A percentile compares a stretch with the other conserved stretches of the same genome.
Conservation (phyloP, 2,888 invertebrate genomes). For the Arrhopalites spinosus region DNA sequence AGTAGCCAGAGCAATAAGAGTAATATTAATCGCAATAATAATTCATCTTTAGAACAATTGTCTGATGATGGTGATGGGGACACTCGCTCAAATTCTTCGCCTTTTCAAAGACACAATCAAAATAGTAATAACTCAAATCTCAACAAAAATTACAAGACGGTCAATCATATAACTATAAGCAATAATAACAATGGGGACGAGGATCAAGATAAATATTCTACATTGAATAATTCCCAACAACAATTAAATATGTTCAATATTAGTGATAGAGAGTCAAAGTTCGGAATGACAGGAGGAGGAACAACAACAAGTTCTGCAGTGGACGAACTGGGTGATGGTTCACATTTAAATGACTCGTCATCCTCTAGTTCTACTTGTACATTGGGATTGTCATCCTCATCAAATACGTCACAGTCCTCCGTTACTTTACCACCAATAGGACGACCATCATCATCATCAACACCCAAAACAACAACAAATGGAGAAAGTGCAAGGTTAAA, state of each 20-base stretch:
- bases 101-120: neutral
- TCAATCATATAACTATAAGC: conserved; percentile 3
- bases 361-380: conserved; percentile 4
- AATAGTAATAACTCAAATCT: conserved; percentile 5
- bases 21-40: neutral
- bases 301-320: too few species aligned
- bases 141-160: neutral
- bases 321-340: conserved; percentile 9
- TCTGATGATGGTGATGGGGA: neutral
- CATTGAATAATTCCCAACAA: neutral
- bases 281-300: too few species aligned
- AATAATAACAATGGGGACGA: conserved; percentile 9
- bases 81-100: too few species aligned
- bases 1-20: neutral
- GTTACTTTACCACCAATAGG: neutral
- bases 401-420: neutral
- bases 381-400: conserved; percentile 4
- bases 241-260: neutral
- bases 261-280: neutral
- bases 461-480: neutral
- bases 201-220: neutral
- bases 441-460: neutral
- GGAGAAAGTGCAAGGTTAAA: conserved; percentile 8
- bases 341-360: conserved; percentile 15
- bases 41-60: neutral